Evolutionary conservation across 2,113 vertebrate genomes (phyloP).

Genomic region (Drymodes brunneopygia): DNA sequence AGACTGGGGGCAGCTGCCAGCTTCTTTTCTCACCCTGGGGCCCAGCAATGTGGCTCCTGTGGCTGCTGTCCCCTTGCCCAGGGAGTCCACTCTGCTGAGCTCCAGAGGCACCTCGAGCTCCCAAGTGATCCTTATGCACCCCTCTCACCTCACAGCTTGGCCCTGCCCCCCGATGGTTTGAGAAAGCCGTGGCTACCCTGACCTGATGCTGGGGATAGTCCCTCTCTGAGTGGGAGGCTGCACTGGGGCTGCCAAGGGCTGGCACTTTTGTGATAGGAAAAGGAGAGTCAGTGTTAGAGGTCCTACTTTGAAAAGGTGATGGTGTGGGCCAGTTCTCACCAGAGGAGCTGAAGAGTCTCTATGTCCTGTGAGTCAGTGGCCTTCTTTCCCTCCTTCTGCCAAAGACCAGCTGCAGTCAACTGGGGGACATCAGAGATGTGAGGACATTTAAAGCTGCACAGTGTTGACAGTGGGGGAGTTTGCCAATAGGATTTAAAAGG

Average conservation of each 20-base stretch:
- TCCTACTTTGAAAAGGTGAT: fast-evolving
- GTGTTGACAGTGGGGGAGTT: fast-evolving
- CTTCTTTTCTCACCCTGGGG: not conserved
- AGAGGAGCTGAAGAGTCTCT: not conserved
- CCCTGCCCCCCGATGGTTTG: not conserved
- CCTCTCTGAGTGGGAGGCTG: fast-evolving
- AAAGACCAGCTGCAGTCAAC: not conserved
- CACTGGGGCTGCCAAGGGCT: not conserved
- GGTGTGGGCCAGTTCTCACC: not conserved
- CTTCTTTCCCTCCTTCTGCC: not conserved
- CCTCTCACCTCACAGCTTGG: fast-evolving
- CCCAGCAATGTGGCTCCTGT: not conserved
- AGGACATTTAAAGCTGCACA: not conserved
- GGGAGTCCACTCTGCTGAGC: not conserved
- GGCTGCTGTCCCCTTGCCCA: not conserved
- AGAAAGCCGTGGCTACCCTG: not conserved
- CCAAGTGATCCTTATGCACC: not conserved
- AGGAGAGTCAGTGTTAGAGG: not conserved
- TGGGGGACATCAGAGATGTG: not conserved
- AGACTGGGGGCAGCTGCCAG: not conserved
- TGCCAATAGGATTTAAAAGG: not conserved
- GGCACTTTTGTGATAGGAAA: not conserved
- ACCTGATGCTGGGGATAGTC: not conserved
- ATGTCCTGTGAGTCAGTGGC: not conserved
- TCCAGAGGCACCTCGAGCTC: not conserved